Conservation (phyloP, 2,888 invertebrate genomes). For the Agriotes lineatus region DNA sequence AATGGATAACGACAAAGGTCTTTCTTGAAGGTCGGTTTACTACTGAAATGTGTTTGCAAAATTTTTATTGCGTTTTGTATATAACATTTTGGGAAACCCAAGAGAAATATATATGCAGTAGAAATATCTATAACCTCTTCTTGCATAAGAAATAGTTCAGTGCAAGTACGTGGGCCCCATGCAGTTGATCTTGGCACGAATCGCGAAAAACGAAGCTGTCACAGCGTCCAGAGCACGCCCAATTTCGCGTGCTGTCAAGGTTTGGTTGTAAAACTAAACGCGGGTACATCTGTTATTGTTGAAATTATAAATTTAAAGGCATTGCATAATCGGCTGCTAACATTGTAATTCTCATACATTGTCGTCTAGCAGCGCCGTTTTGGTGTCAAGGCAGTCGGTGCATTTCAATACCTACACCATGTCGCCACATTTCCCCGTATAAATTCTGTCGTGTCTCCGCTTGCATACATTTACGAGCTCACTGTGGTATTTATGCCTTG, state of each 20-base stretch:
- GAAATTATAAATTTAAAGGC: conserved; percentile 32
- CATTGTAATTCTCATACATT: conserved; percentile 36
- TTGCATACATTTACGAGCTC: conserved; percentile 36
- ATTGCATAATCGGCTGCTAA: conserved; percentile 39
- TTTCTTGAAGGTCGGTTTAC: too few species aligned
- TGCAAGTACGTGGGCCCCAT: conserved; percentile 9
- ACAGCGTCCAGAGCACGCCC: conserved; percentile 1
- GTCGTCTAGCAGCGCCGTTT: conserved; percentile 36
- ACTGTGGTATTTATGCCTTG: conserved; percentile 33
- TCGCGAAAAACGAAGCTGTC: not conserved
- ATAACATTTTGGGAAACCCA: too few species aligned
- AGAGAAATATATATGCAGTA: too few species aligned
- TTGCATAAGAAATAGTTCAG: not conserved
- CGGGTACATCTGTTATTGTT: conserved; percentile 22
- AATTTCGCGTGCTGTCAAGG: conserved; percentile 8
- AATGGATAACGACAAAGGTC: too few species aligned
- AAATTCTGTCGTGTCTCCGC: conserved; percentile 38
- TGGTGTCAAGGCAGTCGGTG: conserved; percentile 47
- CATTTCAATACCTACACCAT: conserved; percentile 44
- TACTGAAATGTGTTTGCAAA: too few species aligned
- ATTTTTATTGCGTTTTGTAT: too few species aligned
- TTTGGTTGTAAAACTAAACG: not conserved
- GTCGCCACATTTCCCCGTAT: conserved; percentile 48
- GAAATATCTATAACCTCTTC: not conserved
- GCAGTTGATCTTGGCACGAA: conserved; percentile 27